Evolutionary conservation across 2,113 vertebrate species (phyloP), one percentile per base, ranked within the genome.

Genomic region (Grammomys surdaster): DNA sequence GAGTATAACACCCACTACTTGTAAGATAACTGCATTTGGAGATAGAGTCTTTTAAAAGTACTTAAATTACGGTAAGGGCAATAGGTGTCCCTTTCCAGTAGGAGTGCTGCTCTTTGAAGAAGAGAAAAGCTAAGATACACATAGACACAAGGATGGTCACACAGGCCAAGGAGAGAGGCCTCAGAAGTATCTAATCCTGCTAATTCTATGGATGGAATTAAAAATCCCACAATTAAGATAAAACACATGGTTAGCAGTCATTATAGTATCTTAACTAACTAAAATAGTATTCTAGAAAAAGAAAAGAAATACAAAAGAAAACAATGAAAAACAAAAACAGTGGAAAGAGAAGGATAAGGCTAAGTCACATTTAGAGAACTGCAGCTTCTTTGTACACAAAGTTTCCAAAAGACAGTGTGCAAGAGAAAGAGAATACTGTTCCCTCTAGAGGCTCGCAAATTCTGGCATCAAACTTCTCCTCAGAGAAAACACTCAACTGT

Each of bases 321-420:
- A 73, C 69, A 73, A 11, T 10, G 8, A 22, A 73, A 73, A 73
- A 40, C 19, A 73, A 88, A 19, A 17, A 56, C 12, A 51, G 31
- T 17, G 67, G 13, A 31, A 56, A 40, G 12, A 82, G 4, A 54
- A 60, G n/a, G n/a, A 54, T 22, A 3, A 70, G 33, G 46, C 12
- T 51, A 26, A 87, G 20, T 54, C 65, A n/a, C 84, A 48, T 24
- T 69, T 36, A 26, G 5, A 87, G 46, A 87, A 88, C 6, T 3
- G 19, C 17, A 80, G 87, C 31, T 13, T 86, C 58, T 81, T 80
- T 58, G 11, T 56, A 26, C 9, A 89, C 1, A 28, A 17, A 51
- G 76, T 19, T 92, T 87, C n/a, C 48, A 43, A 95, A 95, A 92
- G 80, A 91, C 51, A 14, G 85, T 40, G 36, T 69, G 12, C 3